phyloP scores from a whole-genome alignment of 2,797 vertebrate genomes.

The Pseudotriccus pelzelni region DNA sequence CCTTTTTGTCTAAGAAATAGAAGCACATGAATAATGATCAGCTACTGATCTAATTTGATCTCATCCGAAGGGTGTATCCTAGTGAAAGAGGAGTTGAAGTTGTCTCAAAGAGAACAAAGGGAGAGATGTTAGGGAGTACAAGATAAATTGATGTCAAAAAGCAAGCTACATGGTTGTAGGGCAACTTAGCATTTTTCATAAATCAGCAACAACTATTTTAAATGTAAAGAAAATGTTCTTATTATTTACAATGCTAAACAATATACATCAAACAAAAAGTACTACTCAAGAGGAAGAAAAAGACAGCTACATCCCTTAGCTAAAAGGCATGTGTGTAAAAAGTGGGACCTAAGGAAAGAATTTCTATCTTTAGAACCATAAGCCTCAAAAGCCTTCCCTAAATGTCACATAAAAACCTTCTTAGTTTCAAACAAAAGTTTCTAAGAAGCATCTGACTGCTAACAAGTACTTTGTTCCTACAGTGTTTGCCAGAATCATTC shows the following conservation, averaged over 20 bases:
- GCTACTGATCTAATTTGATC: background rate
- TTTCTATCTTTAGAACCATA: background rate
- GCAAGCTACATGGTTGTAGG: background rate
- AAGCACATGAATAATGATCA: background rate
- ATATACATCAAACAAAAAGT: background rate
- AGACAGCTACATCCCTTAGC: background rate
- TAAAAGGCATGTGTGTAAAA: background rate
- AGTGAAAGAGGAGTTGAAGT: background rate
- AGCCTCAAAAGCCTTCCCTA: background rate
- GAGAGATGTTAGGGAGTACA: background rate
- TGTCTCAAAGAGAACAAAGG: background rate
- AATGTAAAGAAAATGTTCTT: background rate
- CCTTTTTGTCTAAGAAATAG: background rate
- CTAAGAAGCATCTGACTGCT: background rate
- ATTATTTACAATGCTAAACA: background rate
- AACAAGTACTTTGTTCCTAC: background rate
- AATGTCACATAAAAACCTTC: background rate
- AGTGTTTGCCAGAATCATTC: background rate
- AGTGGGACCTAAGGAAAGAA: background rate
- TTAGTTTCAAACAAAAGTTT: background rate
- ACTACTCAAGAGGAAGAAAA: background rate
- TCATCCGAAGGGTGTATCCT: background rate
- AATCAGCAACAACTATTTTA: background rate
- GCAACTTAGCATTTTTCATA: background rate
- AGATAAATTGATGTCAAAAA: background rate